Evolutionary conservation across 2,888 invertebrate species (phyloP).

Genomic region (Clanis bilineata): DNA sequence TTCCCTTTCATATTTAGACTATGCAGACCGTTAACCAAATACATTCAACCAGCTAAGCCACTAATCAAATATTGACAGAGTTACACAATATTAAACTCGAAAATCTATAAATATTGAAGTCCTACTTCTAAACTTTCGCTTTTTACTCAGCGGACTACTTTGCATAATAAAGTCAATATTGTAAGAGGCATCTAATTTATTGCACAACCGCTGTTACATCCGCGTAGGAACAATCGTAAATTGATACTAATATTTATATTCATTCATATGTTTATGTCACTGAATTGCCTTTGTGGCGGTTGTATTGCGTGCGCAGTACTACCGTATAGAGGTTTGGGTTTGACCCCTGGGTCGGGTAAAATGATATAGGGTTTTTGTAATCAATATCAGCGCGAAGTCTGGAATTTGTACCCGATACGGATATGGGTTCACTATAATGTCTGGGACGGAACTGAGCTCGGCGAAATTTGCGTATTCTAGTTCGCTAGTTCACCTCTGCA

Average conservation of each 20-base stretch:
- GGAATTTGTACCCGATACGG: no score
- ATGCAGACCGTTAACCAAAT: no score
- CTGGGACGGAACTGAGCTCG: no score
- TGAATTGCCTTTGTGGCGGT: no score
- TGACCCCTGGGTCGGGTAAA: no score
- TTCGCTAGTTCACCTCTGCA: no score
- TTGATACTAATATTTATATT: conserved; percentile 17
- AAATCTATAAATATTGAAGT: neutral
- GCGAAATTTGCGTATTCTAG: no score
- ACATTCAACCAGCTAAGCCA: neutral
- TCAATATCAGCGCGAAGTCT: no score
- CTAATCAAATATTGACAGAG: neutral
- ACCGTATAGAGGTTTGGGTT: no score
- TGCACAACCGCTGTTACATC: conserved; percentile 25
- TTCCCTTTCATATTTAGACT: no score
- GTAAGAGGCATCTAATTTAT: conserved; percentile 26
- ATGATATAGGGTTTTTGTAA: neutral
- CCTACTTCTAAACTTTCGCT: conserved; percentile 14
- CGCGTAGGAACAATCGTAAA: conserved; percentile 16
- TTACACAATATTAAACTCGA: neutral
- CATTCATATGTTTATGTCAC: conserved; percentile 19
- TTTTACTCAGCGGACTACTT: neutral
- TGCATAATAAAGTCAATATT: conserved; percentile 9
- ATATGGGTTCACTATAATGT: no score
- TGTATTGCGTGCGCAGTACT: no score